Base-by-base conservation (phyloP, 1,140 invertebrate species). In the Melipona quadrifasciata region DNA sequence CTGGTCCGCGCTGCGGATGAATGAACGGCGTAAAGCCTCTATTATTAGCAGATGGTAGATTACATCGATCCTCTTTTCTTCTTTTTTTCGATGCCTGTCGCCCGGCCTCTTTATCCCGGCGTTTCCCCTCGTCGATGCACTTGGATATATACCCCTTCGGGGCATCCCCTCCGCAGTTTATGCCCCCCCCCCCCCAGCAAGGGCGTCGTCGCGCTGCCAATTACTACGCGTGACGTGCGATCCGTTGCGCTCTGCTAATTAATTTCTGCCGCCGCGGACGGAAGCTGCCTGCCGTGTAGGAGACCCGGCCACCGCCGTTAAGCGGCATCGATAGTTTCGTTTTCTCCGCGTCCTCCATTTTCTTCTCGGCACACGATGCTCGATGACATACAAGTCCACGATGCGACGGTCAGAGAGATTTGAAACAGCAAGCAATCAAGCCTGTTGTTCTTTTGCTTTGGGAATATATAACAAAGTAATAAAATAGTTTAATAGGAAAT, bases 21-120 rank as follows among this genome's bases (percentile, higher is more conserved):
- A 93, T 92, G 92, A 86, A 91, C 88, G 85, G 89, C 86, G 90
- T 91, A 93, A 91, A 93, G 91, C 93, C 92, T 92, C 92, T 92
- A 92, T 94, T 94, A 94, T 94, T 94, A 94, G 93, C 92, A 94
- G 93, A 94, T 94, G 93, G 93, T 90, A 93, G 93, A 94, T 94
- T 94, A 92, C 93, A 94, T 94, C 93, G 93, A 94, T 94, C 93
- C 93, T 92, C 93, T 92, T 88, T 83, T 75, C n/a, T 61, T 81
- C 72, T 73, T 19, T 3, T 65, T 65, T 82, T 74, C 58, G 58
- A 27, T 21, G 67, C 65, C 68, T 79, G 57, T 90, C 91, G 89
- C 85, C 86, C 90, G 77, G 78, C 86, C 88, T 76, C 77, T 90
- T 88, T 87, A 86, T 89, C 90, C 87, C 39, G 39, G 76, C 65